These are phyloP conservation scores for Lithophane leautieri DNA, from an alignment of 2,888 invertebrate genomes.

Conservation along the genomic window DNA sequence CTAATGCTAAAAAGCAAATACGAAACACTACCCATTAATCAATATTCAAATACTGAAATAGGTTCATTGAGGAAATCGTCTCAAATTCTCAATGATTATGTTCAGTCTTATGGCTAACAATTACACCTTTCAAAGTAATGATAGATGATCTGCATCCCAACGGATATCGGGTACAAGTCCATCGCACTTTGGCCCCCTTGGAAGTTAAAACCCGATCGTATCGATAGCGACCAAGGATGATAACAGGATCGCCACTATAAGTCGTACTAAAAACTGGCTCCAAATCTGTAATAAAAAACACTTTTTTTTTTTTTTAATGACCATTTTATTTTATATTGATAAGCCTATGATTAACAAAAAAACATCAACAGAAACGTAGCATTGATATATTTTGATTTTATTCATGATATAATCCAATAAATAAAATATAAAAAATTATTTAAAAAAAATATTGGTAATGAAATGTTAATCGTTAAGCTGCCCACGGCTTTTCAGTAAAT, in stretches of 20 bases:
- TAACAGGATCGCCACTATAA: slow-evolving; percentile 44
- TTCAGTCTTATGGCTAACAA: slow-evolving; percentile 18
- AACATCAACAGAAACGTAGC: background rate
- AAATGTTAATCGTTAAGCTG: too few species aligned
- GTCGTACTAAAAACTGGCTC: slow-evolving; percentile 46
- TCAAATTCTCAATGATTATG: slow-evolving; percentile 41
- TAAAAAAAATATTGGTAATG: too few species aligned
- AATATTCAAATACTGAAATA: background rate
- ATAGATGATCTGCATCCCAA: slow-evolving; percentile 34
- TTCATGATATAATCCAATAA: too few species aligned
- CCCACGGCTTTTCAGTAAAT: background rate
- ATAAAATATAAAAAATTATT: too few species aligned
- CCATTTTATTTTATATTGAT: too few species aligned
- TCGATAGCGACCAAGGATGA: slow-evolving; percentile 37
- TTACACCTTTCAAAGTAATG: slow-evolving; percentile 27
- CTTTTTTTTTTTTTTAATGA: background rate
- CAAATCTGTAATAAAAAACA: slow-evolving; percentile 26
- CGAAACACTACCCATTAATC: background rate
- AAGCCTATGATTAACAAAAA: background rate
- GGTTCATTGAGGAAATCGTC: background rate
- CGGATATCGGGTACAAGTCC: slow-evolving; percentile 36
- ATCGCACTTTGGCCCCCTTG: slow-evolving; percentile 43
- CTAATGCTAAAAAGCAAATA: background rate
- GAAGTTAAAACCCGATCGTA: slow-evolving; percentile 35
- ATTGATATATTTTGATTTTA: too few species aligned